Evolutionary conservation across 2,113 vertebrate genomes (phyloP), one percentile per base, ranked within the genome.

Genomic region (Brienomyrus longianalis): DNA sequence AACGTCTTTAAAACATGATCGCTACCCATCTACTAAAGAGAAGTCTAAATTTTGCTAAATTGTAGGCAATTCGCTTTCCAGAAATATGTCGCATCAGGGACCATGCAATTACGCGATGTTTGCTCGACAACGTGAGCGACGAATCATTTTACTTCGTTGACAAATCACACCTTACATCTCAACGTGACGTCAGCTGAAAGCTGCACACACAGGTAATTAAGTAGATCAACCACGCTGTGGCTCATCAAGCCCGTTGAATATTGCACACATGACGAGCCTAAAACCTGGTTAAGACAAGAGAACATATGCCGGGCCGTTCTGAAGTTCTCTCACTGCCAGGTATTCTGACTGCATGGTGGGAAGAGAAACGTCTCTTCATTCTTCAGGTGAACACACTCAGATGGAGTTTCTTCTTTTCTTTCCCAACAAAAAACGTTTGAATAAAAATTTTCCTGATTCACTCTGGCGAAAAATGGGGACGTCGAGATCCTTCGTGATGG

Each of bases 101-200:
- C 1, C 31, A n/a, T n/a, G n/a, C n/a, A n/a, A n/a, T n/a, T n/a
- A 87, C 3, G 52, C 19, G 19, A 9, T 52, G 31, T 43, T 87
- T 87, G 52, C 86, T 87, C 9, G 35, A 23, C 50, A 56, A 87
- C n/a, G 7, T 17, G 50, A 35, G 13, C 15, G 17, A 56, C 45
- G 31, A 87, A 87, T 56, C 86, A 87, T 62, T 62, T 87, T 23
- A 52, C 4, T 62, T 87, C 21, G n/a, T 35, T 62, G 62, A 59
- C 86, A 62, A 56, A 39, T 87, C 86, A 45, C 86, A 45, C 23
- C 51, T 87, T 87, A 59, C 62, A 56, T 59, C 86, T 87, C 86
- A 17, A 11, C 3, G 54, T 43, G 52, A 51, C 35, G 52, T 51
- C 51, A 80, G 31, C 70, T 39, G 31, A 77, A 77, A 77, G 59